Base-by-base conservation (phyloP, 1,140 invertebrate species). In the Brachionus calyciflorus region DNA sequence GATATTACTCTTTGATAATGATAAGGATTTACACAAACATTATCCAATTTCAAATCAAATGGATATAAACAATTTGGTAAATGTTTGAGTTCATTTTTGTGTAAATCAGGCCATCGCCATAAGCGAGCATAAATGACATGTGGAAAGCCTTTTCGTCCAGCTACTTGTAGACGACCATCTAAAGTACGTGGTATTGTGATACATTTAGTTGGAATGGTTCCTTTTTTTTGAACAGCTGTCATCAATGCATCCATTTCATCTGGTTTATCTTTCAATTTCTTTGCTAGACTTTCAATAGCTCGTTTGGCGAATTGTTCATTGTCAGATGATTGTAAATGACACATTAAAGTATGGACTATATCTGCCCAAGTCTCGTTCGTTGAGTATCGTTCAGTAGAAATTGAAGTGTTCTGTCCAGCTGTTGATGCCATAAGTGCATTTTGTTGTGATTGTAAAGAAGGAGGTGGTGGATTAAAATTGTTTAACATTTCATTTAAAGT, bases 1-100 rank as follows among this genome's bases (percentile, higher is more conserved):
- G 94, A 97, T n/a, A 97, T 93, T 57, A 98, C 94, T 80, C 96
- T 88, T 85, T 99, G 95, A 87, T 99, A 99, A 84, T 99, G 97
- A 84, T 99, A 99, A 1, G 97, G 97, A 88, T 97, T 49, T n/a
- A 76, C 96, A 86, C 96, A 99, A 9, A 99, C 95, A 78, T 93
- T 93, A 86, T 98, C 87, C 70, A 82, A 82, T 80, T 89, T 89
- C 12, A 88, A 80, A 79, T 89, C 88, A 80, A 89, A 89, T 7
- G 87, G 87, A 80, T 82, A 87, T 85, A 95, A 92, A 84, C 96
- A 99, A 83, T 92, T 94, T 84, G 96, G 96, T 5, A 93, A 91
- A 84, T 98, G 94, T 84, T 98, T 98, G 65, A 99, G 86, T 87
- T 99, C 96, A 86, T 99, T 99, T 86, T 99, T 99, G 84, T 98